Evolutionary conservation across 2,888 invertebrate species (phyloP), one percentile per base, ranked within the genome.

Genomic region (Zaprionus lineosus): DNA sequence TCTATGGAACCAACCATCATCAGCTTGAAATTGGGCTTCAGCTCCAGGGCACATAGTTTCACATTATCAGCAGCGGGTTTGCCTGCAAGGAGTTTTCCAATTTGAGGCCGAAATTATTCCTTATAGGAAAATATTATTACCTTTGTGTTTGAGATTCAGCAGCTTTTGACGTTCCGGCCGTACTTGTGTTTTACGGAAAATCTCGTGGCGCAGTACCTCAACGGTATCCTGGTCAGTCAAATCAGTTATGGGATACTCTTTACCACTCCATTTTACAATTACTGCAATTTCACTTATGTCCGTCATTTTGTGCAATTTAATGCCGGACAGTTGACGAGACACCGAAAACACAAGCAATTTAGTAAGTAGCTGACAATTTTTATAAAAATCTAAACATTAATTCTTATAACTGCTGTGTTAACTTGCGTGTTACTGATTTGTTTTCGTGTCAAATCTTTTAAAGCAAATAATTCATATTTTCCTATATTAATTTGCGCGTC

Each of bases 1-100:
- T 98, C 98, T 1, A 96, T 91, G 0, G 97, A 98, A 0, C 98
- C 98, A 93, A 98, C 97, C 95, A 98, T 95, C 97, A 98, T 98
- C 7, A 98, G 92, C 90, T 98, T 98, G 70, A 96, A 94, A 51
- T 96, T 96, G 0, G 94, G 93, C 88, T 97, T 97, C 18, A 98
- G 90, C 79, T 95, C 95, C 59, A 98, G 88, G 41, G 93, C 92
- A 0, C 93, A 92, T n/a, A 98, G 90, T 37, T 93, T 92, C 73
- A 94, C 93, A 72, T 94, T 94, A 89, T 97, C 96, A 39, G 94
- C 93, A 0, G 97, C 95, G 40, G 94, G 92, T 91, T 97, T 97
- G 9, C 97, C 97, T 97, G 84, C 14, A 58, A 59, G 2, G 18
- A 12, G 1, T 18, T 2, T 24, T 15, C 12, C n/a, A n/a, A n/a